Evolutionary conservation across 1,140 invertebrate species (phyloP).

Genomic region (Orius insidiosus): DNA sequence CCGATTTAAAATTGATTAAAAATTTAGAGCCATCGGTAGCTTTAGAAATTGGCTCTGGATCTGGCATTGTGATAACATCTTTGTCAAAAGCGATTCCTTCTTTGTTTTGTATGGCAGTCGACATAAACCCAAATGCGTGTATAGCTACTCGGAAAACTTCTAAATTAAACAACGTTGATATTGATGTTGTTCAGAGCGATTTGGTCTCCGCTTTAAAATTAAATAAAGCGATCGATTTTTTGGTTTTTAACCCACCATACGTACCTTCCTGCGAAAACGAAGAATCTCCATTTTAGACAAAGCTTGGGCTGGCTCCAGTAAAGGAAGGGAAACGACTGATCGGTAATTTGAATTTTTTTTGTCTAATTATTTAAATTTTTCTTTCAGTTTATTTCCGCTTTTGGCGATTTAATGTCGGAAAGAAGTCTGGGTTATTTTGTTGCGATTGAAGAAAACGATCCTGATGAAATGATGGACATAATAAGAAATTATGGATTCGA

Average conservation of each 20-base stretch:
- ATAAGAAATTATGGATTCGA: conserved; percentile 39
- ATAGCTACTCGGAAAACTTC: conserved; percentile 47
- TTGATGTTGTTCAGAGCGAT: conserved; percentile 53
- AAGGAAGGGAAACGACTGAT: conserved; percentile 69
- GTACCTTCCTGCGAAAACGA: conserved; percentile 69
- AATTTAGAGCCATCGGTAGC: conserved; percentile 48
- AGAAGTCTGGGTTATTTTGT: conserved; percentile 70
- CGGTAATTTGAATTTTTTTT: conserved; percentile 19
- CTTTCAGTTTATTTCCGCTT: conserved; percentile 42
- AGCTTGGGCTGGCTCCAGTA: conserved; percentile 70
- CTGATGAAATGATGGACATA: conserved; percentile 46
- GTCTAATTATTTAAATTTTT: conserved; percentile 27
- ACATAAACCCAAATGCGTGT: conserved; percentile 69
- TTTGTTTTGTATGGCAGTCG: conserved; percentile 44
- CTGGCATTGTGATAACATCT: conserved; percentile 79
- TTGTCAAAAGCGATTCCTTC: conserved; percentile 49
- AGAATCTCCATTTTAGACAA: conserved; percentile 36
- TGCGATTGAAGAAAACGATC: conserved; percentile 71
- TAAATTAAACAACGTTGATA: conserved; percentile 32
- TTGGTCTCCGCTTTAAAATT: conserved; percentile 32
- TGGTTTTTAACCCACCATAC: conserved; percentile 97
- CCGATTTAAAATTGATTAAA: conserved; percentile 45
- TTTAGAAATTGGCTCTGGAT: conserved; percentile 85
- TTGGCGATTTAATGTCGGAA: conserved; percentile 48
- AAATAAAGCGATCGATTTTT: conserved; percentile 49